Conservation (phyloP, 1,140 invertebrate genomes). For the Pemphigus obesinymphae region DNA sequence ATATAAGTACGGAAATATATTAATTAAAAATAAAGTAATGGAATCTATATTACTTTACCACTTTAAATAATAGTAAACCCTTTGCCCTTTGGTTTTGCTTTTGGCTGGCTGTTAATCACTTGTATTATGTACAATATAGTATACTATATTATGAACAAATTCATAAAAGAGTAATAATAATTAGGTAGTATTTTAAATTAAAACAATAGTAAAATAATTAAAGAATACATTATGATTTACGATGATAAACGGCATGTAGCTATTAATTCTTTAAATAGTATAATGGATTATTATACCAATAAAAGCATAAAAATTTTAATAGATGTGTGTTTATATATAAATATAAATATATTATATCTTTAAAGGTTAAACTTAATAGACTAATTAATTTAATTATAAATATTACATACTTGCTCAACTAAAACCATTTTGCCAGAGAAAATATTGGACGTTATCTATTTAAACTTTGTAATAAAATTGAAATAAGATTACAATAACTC, state of each 20-base stretch:
- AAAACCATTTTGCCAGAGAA: background rate
- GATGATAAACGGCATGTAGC: too few relatives aligned
- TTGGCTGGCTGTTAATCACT: too few relatives aligned
- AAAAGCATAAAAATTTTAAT: too few relatives aligned
- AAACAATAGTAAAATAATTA: background rate
- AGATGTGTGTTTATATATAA: too few relatives aligned
- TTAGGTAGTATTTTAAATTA: too few relatives aligned
- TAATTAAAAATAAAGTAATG: background rate
- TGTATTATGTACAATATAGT: background rate
- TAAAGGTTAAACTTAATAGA: too few relatives aligned
- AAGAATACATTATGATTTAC: too few relatives aligned
- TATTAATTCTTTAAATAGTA: too few relatives aligned
- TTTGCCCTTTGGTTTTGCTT: too few relatives aligned
- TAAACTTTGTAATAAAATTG: background rate
- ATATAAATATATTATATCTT: too few relatives aligned
- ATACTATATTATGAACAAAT: background rate
- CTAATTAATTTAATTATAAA: too few relatives aligned
- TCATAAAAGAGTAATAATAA: background rate
- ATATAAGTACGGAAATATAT: background rate
- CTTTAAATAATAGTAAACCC: background rate
- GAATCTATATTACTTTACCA: background rate
- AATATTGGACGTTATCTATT: background rate
- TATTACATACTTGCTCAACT: conserved; percentile 11
- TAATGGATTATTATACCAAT: too few relatives aligned
- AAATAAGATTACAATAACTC: background rate